Percentiles rank a stretch among this genome's conserved stretches.
These are phyloP conservation scores for Equus quagga DNA, from an alignment of 2,113 vertebrate genomes.

Conservation along the genomic window DNA sequence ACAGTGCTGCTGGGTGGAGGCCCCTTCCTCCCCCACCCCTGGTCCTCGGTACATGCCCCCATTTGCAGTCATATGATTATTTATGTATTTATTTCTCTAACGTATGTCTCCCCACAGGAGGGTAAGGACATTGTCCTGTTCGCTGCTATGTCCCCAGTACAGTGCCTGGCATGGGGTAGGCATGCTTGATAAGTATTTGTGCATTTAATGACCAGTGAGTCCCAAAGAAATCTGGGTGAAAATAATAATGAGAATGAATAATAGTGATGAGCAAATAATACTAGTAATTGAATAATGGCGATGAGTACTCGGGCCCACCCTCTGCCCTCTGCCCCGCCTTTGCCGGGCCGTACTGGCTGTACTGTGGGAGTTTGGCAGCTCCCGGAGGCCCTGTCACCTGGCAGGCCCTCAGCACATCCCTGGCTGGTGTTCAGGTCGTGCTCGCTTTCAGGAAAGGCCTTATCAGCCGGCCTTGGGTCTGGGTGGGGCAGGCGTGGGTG, in stretches of 20 bases:
- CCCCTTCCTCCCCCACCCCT: background rate
- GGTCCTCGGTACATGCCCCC: background rate
- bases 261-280: too few species aligned
- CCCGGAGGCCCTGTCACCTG: background rate
- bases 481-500: background rate
- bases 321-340: background rate
- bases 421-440: background rate
- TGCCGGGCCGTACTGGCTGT: accelerated
- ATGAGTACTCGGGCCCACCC: accelerated
- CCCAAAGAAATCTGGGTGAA: background rate
- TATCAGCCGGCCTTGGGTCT: background rate
- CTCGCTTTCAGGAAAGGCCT: background rate
- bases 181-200: background rate
- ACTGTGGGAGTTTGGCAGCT: background rate
- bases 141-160: background rate
- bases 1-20: too few species aligned
- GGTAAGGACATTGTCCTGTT: background rate
- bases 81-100: background rate
- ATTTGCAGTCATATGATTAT: too few species aligned
- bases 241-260: background rate
- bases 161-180: background rate
- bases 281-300: background rate
- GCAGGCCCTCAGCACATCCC: background rate
- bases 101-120: background rate
- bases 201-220: background rate